These are phyloP conservation scores for Pontoporia blainvillei DNA, from an alignment of 2,113 vertebrate species.

Conservation along the genomic window DNA sequence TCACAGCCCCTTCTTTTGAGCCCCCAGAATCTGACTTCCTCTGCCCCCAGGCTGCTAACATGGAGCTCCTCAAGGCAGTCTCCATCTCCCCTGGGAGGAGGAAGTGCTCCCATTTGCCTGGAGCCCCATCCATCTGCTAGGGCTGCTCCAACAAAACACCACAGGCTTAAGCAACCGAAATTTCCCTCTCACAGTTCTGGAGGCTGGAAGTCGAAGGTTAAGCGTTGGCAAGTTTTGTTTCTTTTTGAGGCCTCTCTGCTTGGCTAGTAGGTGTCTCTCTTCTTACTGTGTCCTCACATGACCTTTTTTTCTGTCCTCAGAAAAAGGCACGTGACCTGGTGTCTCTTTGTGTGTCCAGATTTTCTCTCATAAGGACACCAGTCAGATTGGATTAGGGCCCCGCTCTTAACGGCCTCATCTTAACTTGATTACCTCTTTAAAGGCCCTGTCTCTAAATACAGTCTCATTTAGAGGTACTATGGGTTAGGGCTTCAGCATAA, in stretches of 20 bases:
- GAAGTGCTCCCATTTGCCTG: background rate
- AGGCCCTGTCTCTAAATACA: background rate
- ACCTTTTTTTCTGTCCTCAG: background rate
- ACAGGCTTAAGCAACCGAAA: background rate
- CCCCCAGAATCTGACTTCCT: background rate
- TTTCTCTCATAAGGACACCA: background rate
- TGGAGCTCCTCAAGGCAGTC: background rate
- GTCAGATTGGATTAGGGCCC: background rate
- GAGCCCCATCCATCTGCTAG: background rate
- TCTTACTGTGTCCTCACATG: background rate
- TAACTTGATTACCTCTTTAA: background rate
- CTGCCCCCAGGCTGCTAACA: background rate
- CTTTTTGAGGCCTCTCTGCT: background rate
- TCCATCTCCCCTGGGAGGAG: background rate
- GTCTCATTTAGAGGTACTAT: background rate
- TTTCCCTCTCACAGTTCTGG: background rate
- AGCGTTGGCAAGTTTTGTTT: background rate
- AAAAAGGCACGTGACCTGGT: too few relatives aligned
- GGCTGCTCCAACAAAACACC: background rate
- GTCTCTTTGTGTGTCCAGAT: background rate
- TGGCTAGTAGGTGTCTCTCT: background rate
- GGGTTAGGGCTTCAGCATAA: background rate
- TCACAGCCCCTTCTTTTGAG: background rate
- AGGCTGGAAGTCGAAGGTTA: background rate
- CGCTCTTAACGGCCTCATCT: accelerated